Percentiles rank a stretch among this genome's conserved stretches.
phyloP scores from a whole-genome alignment of 2,113 vertebrate species.

The Sphyrna mokarran region DNA sequence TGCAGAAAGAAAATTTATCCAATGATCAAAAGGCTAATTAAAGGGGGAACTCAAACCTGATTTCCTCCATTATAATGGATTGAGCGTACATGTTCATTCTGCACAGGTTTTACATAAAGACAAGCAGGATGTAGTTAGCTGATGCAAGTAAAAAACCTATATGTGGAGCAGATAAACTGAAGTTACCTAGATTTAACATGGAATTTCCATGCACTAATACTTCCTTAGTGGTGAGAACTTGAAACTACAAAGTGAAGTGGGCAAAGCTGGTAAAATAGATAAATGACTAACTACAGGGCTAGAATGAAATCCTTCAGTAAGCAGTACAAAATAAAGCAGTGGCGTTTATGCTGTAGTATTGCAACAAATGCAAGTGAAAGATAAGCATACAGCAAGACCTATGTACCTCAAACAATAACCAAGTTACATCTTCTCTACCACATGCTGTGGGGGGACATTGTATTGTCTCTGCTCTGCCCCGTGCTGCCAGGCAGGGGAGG shows the following conservation, averaged over 20 bases:
- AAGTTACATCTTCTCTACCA: too few species aligned
- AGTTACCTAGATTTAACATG: too few species aligned
- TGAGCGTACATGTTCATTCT: neutral
- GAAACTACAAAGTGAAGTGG: neutral
- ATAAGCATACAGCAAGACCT: neutral
- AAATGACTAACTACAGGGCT: too few species aligned
- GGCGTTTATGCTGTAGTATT: neutral
- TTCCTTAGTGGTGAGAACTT: neutral
- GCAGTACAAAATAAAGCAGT: neutral
- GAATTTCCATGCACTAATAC: too few species aligned
- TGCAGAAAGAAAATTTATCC: neutral
- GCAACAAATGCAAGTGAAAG: neutral
- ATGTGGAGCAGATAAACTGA: too few species aligned
- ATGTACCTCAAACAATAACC: neutral
- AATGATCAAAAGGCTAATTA: neutral
- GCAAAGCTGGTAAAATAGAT: neutral
- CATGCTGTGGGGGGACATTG: too few species aligned
- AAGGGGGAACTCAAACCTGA: neutral
- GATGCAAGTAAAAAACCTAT: neutral
- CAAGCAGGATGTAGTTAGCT: neutral
- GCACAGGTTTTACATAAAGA: neutral
- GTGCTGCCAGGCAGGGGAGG: too few species aligned
- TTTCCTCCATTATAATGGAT: neutral
- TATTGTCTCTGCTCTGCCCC: too few species aligned
- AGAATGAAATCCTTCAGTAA: neutral